Percentiles rank a stretch among this genome's conserved stretches.
Evolutionary conservation across 2,888 invertebrate species (phyloP).

Genomic region (Beris morrisii): DNA sequence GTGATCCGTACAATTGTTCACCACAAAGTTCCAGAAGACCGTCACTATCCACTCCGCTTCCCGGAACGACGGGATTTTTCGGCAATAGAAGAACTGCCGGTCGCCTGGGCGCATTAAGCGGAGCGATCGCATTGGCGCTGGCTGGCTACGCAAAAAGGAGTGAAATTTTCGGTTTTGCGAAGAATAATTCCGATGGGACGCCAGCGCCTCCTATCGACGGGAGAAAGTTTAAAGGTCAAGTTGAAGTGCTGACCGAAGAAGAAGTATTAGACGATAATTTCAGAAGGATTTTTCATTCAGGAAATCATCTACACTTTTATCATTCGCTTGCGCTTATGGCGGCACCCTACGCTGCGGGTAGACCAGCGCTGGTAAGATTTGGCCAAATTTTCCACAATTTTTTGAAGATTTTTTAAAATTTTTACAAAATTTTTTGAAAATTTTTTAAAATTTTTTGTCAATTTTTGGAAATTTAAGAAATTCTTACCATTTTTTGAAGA

Average conservation of each 20-base stretch:
- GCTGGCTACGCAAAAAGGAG: slow-evolving; percentile 23
- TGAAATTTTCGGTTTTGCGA: neutral
- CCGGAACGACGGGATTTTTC: neutral
- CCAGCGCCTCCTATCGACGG: too few relatives aligned
- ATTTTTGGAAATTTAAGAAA: neutral
- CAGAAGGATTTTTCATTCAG: neutral
- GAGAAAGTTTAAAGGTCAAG: neutral
- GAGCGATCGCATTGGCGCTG: slow-evolving; percentile 8
- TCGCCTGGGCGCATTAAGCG: slow-evolving; percentile 19
- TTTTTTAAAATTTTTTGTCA: neutral
- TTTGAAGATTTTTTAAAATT: neutral
- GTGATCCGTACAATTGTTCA: slow-evolving; percentile 22
- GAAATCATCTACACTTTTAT: slow-evolving; percentile 24
- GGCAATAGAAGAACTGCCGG: slow-evolving; percentile 4
- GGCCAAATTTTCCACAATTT: neutral
- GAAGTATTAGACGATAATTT: neutral
- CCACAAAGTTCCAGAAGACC: slow-evolving; percentile 5
- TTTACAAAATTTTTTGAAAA: neutral
- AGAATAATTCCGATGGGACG: neutral
- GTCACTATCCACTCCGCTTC: neutral
- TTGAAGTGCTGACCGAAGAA: neutral
- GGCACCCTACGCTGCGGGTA: slow-evolving; percentile 3
- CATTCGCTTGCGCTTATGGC: slow-evolving; percentile 25
- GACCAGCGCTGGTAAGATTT: slow-evolving; percentile 15
- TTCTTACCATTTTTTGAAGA: too few relatives aligned